Base-by-base conservation (phyloP, 2,113 vertebrate species). In the Bagarius yarrelli region DNA sequence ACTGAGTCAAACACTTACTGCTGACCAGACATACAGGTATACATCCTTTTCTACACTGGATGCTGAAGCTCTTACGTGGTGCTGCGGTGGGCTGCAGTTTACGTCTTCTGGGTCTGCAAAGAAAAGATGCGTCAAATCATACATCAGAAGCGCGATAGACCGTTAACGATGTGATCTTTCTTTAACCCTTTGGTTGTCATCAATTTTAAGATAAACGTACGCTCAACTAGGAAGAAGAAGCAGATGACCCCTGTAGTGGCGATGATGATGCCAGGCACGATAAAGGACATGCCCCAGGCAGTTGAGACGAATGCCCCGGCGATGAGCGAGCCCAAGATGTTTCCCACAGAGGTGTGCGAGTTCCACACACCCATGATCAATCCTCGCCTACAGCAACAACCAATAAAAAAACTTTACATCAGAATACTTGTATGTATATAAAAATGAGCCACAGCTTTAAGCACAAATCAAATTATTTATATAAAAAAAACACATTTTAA, bases 351-450 rank as follows among this genome's bases (percentile, higher is more conserved):
- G 0, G 98, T 99, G 91, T 99, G 98, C 0, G 97, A 99, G 88
- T 99, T 99, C 98, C 98, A 99, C 85, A 99, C 89, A 11, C 98
- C 98, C 98, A 99, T 99, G 92, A 99, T 99, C 78, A 99, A 89
- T 0, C 98, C 98, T 32, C 98, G 93, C 83, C 98, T 97, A 71
- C 5, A 69, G 75, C 19, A 80, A 23, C 19, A 72, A 25, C 23
- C 77, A 60, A 78, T 13, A 71, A 23, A 19, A 32, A 50, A 5
- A 66, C 44, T 11, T 47, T 47, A 47, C 9, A 47, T 47, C 9
- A 6, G 5, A 47, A 47, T 47, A 47, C 44, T 47, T 11, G 44
- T 47, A 9, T 4, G 60, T 23, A 66, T 61, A 61, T 63, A 16
- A 23, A 40, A 66, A 12, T 66, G 5, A 66, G 12, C 32, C 23